phyloP scores from a whole-genome alignment of 2,797 vertebrate genomes.

The Pteronotus mesoamericanus region DNA sequence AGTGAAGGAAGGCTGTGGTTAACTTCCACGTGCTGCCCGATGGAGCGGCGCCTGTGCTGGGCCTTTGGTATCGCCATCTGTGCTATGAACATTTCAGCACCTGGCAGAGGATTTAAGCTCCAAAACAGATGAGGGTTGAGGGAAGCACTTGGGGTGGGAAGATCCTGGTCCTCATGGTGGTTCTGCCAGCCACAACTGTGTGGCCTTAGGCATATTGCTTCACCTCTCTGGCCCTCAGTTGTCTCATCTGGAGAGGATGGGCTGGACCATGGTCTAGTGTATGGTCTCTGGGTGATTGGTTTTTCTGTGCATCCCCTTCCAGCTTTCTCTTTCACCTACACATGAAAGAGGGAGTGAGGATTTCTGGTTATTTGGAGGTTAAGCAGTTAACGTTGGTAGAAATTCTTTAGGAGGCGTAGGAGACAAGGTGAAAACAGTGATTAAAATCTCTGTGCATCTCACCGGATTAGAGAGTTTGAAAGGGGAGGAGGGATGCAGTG shows the following conservation, averaged over 20 bases:
- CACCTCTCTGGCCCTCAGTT: neutral
- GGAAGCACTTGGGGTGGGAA: neutral
- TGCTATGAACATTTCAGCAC: neutral
- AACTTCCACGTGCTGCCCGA: neutral
- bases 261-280: neutral
- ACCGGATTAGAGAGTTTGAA: neutral
- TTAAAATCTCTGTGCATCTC: neutral
- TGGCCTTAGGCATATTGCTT: neutral
- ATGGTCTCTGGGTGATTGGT: neutral
- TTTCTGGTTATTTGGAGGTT: neutral
- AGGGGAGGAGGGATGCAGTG: neutral
- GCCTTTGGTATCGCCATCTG: neutral
- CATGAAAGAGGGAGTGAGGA: neutral
- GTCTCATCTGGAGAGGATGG: neutral
- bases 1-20: neutral
- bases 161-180: neutral
- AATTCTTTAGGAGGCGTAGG: neutral
- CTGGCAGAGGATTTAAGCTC: neutral
- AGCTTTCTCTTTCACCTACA: neutral
- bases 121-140: neutral
- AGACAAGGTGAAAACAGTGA: neutral
- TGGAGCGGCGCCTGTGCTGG: fast-evolving
- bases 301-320: neutral
- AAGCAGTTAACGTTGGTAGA: neutral
- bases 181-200: neutral